Percentiles rank a stretch among this genome's conserved stretches.
Evolutionary conservation across 2,797 vertebrate genomes (phyloP).

Genomic region (Anisognathus igniventris): DNA sequence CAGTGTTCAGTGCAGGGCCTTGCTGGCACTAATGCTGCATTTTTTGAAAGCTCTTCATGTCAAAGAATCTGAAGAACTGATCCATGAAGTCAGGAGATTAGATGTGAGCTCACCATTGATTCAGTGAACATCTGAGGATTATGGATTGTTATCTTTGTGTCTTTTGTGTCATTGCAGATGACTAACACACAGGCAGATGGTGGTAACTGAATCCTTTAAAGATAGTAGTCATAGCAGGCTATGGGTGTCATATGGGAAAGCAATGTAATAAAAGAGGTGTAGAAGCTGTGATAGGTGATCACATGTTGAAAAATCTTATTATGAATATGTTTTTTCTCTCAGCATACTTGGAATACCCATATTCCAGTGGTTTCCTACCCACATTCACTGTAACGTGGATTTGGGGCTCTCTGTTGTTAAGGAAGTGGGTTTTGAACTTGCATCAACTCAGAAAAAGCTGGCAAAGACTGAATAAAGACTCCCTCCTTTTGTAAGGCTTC

Average conservation of each 20-base stretch:
- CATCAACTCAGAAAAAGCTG: not conserved
- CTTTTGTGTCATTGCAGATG: not conserved
- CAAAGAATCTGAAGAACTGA: not conserved
- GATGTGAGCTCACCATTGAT: not conserved
- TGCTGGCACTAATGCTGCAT: not conserved
- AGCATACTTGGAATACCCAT: not conserved
- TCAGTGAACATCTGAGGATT: not conserved
- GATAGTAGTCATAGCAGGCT: not conserved
- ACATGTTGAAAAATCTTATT: not conserved
- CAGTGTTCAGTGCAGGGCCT: not conserved
- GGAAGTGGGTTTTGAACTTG: not conserved
- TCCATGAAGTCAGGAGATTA: not conserved
- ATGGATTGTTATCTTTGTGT: not conserved
- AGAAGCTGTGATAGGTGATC: not conserved
- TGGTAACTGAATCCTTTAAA: not conserved
- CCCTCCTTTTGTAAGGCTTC: not conserved
- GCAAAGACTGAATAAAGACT: not conserved
- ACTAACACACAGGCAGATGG: not conserved
- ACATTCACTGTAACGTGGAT: not conserved
- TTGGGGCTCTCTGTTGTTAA: not conserved
- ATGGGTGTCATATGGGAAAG: not conserved
- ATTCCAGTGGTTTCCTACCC: not conserved
- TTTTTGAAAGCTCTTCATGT: not conserved
- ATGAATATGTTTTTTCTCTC: not conserved
- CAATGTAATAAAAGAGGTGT: not conserved